Conservation (phyloP, 2,888 invertebrate genomes). For the Deroplatys truncata region DNA sequence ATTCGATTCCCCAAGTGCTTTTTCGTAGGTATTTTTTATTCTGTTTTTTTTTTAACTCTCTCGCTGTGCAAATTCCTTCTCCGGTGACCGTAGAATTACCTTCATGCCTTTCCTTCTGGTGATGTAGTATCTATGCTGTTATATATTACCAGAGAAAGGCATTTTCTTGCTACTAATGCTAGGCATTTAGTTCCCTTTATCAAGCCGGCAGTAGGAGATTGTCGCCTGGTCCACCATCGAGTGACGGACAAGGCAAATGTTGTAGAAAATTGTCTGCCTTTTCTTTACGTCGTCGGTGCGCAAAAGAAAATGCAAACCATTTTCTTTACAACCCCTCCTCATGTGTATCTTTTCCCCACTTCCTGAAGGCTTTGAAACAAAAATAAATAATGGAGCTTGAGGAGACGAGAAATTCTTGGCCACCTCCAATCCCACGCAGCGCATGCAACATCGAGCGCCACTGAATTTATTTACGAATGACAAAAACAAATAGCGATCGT, state of each 20-base stretch:
- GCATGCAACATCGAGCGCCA: not conserved
- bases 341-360: not conserved
- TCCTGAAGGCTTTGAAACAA: constrained; percentile 15
- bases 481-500: constrained; percentile 27
- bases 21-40: too few species aligned
- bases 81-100: not conserved
- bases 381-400: constrained; percentile 13
- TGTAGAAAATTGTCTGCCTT: constrained; percentile 49
- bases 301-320: constrained; percentile 44
- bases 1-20: too few species aligned
- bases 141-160: not conserved
- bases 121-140: not conserved
- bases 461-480: constrained; percentile 17
- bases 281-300: constrained; percentile 28
- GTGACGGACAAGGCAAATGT: constrained; percentile 42
- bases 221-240: not conserved
- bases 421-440: not conserved
- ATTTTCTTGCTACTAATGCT: not conserved
- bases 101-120: not conserved
- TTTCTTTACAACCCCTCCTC: constrained; percentile 36
- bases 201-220: not conserved
- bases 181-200: not conserved
- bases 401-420: not conserved
- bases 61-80: not conserved
- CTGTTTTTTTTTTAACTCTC: not conserved